Percentiles rank a stretch among this genome's conserved stretches.
Evolutionary conservation across 1,140 invertebrate genomes (phyloP).

Genomic region (Macrostomum lignano): DNA sequence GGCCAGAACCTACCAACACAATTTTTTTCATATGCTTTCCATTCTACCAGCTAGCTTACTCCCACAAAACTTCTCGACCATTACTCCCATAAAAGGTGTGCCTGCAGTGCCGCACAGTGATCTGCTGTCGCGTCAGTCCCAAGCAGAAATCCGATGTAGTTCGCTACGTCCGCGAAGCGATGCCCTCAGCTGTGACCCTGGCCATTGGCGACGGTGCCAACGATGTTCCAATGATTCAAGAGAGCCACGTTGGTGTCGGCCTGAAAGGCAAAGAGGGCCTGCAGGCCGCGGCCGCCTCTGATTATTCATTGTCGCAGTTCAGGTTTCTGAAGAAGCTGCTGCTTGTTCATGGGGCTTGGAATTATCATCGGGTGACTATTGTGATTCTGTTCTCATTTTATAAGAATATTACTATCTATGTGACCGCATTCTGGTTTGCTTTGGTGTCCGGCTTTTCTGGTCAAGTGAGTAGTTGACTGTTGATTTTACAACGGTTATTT

Average conservation of each 20-base stretch:
- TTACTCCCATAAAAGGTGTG: no score
- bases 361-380: slow-evolving; percentile 80
- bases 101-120: no score
- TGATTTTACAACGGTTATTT: slow-evolving; percentile 93
- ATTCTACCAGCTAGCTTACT: no score
- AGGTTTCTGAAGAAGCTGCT: slow-evolving; percentile 39
- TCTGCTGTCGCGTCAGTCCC: slow-evolving; percentile 24
- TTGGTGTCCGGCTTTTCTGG: slow-evolving; percentile 90
- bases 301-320: slow-evolving; percentile 89
- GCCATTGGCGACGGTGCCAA: slow-evolving; percentile 56
- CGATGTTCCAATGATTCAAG: slow-evolving; percentile 90
- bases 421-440: slow-evolving; percentile 84
- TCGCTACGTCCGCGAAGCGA: slow-evolving; percentile 5
- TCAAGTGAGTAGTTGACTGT: slow-evolving; percentile 80
- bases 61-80: no score
- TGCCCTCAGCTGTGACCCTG: slow-evolving; percentile 6
- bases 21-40: no score
- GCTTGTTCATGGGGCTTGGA: slow-evolving; percentile 93
- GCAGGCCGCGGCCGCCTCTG: slow-evolving; percentile 77
- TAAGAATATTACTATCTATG: slow-evolving; percentile 94
- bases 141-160: slow-evolving; percentile 20
- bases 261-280: slow-evolving; percentile 90
- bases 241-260: slow-evolving; percentile 65
- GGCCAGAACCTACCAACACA: no score
- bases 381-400: slow-evolving; percentile 95